phyloP scores from a whole-genome alignment of 2,113 vertebrate genomes.

The Lampris incognitus region DNA sequence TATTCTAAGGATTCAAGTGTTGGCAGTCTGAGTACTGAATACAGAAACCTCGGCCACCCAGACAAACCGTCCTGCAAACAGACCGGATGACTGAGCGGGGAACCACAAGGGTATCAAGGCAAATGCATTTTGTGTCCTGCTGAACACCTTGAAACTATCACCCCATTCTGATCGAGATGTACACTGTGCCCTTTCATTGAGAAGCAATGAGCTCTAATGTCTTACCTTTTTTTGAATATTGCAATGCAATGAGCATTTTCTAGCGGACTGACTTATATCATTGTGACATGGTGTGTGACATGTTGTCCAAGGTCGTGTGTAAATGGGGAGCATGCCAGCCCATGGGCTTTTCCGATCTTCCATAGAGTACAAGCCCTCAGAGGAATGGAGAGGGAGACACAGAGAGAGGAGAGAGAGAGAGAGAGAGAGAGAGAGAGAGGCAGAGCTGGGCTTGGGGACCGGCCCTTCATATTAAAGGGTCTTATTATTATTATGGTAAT shows the following conservation, averaged over 20 bases:
- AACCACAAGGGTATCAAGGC: conserved; percentile 42
- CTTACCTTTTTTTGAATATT: conserved; percentile 82
- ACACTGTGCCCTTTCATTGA: conserved; percentile 78
- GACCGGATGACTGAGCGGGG: conserved; percentile 8
- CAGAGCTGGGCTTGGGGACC: conserved; percentile 61
- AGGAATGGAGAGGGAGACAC: conserved; percentile 28
- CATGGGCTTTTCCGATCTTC: conserved; percentile 73
- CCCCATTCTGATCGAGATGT: conserved; percentile 62
- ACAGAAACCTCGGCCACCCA: conserved; percentile 4
- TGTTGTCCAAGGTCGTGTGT: conserved; percentile 74
- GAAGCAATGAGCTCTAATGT: conserved; percentile 81
- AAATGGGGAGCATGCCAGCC: conserved; percentile 66
- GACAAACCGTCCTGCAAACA: conserved; percentile 17
- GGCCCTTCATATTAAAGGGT: conserved; percentile 83
- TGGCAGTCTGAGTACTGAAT: conserved; percentile 27
- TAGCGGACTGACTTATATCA: conserved; percentile 76
- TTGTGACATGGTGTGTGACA: conserved; percentile 76
- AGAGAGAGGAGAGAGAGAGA: conserved; percentile 36
- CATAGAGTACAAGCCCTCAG: conserved; percentile 50
- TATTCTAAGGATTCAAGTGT: conserved; percentile 10
- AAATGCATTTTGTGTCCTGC: conserved; percentile 44
- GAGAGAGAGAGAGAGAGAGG: conserved; percentile 27
- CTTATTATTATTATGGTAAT: conserved; percentile 72
- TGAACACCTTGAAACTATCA: conserved; percentile 51
- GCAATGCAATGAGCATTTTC: conserved; percentile 83